Evolutionary conservation across 2,888 invertebrate genomes (phyloP), one percentile per base, ranked within the genome.

Genomic region (Disparrhopalites patrizii): DNA sequence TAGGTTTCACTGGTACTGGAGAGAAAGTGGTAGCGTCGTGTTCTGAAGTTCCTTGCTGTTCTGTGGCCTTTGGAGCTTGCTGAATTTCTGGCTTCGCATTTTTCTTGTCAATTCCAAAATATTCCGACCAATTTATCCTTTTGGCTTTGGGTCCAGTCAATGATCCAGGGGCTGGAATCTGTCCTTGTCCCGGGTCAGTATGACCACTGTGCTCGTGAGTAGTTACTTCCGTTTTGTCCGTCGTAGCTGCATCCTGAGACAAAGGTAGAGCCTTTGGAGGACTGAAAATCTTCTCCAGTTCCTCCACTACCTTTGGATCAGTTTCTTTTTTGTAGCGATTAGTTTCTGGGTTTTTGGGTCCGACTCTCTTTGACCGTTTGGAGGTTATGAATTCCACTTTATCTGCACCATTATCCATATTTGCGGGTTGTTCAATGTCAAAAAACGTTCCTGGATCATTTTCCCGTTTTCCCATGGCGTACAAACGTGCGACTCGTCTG

Each of bases 121-220:
- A 91, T 75, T 90, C 87, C 0, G 90, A 88, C 92, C 91, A 93
- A 76, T 91, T 87, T 67, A 92, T 85, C 0, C 89, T 89, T 78
- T 91, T 92, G 79, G 91, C 91, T n/a, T 62, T 18, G 3, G 30
- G 31, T 5, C 23, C 33, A 23, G 3, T 4, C n/a, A 3, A 2
- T 10, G 30, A 25, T 13, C 47, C 50, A 4, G 50, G 47, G 2
- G 60, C 47, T 20, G 60, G 50, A 33, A 60, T 60, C 20, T 60
- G 60, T 27, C 47, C 60, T 31, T 60, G 60, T 20, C 40, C 58
- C 10, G 36, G 3, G 18, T 20, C 38, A 2, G 57, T 23, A 25
- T 57, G 31, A 13, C 54, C 54, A 31, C 18, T 31, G 31, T 55
- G 10, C 3, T 2, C 54, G 20, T 55, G 31, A 3, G 54, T 55